phyloP scores from a whole-genome alignment of 2,113 vertebrate species.

The Menidia beryllina region DNA sequence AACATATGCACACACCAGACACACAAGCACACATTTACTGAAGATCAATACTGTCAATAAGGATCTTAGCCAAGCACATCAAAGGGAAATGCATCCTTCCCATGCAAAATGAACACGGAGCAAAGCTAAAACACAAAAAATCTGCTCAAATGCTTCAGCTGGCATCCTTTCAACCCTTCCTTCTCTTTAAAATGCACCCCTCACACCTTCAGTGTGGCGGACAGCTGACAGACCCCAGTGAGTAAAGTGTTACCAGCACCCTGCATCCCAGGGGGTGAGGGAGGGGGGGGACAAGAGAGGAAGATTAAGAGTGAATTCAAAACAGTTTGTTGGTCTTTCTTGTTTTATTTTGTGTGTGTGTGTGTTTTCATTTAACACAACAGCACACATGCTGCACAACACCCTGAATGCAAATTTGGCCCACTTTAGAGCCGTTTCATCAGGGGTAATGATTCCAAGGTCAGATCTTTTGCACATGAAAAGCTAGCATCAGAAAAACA shows the following conservation, averaged over 20 bases:
- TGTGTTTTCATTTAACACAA: too few species aligned
- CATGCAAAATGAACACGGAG: background rate
- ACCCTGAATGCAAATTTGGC: constrained; percentile 75
- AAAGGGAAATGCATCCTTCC: background rate
- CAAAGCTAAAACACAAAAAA: constrained; percentile 6
- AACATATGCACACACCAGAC: background rate
- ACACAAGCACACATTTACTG: background rate
- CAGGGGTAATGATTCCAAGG: constrained; percentile 80
- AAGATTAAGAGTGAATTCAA: constrained; percentile 70
- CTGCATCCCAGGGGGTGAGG: constrained; percentile 37
- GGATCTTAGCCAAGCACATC: constrained; percentile 4
- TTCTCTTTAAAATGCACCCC: constrained; percentile 43
- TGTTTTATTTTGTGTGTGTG: constrained; percentile 19
- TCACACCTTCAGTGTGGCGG: constrained; percentile 25
- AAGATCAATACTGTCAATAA: constrained; percentile 6
- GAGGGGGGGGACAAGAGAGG: background rate
- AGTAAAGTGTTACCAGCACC: constrained; percentile 29
- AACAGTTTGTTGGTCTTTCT: constrained; percentile 67
- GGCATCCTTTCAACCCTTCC: constrained; percentile 10
- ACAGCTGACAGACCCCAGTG: constrained; percentile 32
- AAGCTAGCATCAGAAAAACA: constrained; percentile 59
- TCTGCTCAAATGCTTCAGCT: constrained; percentile 15
- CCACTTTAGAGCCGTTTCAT: constrained; percentile 78
- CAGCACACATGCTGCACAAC: constrained; percentile 43
- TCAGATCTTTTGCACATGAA: constrained; percentile 77